Evolutionary conservation across 2,888 invertebrate genomes (phyloP).

Genomic region (Lithophane ornitopus): DNA sequence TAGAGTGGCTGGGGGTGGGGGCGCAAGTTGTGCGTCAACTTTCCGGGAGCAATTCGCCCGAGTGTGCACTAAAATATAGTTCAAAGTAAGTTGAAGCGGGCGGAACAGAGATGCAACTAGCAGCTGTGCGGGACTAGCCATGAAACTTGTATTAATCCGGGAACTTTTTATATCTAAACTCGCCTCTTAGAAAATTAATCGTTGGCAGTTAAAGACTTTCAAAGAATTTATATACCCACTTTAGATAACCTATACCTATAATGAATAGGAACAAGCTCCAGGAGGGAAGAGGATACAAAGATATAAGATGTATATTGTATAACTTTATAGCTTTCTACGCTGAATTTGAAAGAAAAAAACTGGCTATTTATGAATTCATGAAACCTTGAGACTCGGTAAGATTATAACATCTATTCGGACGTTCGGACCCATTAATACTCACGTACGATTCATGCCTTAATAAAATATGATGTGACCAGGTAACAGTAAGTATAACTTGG

Average conservation of each 20-base stretch:
- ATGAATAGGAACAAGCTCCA: not conserved
- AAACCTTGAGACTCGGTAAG: not conserved
- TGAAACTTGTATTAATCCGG: constrained; percentile 71
- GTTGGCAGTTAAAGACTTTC: not conserved
- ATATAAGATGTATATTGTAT: not conserved
- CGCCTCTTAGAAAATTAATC: constrained; percentile 51
- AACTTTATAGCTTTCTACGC: not conserved
- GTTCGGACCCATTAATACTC: not conserved
- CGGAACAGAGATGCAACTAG: constrained; percentile 71
- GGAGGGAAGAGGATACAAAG: too few species aligned
- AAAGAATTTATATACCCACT: not conserved
- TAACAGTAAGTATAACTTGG: constrained; percentile 25
- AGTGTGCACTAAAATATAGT: constrained; percentile 83
- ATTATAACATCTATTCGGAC: not conserved
- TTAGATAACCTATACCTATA: not conserved
- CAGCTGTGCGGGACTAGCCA: constrained; percentile 70
- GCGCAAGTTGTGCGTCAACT: constrained; percentile 75
- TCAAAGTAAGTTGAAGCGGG: constrained; percentile 78
- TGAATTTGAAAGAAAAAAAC: not conserved
- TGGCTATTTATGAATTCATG: not conserved
- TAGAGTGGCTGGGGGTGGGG: constrained; percentile 62
- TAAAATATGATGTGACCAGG: constrained; percentile 8
- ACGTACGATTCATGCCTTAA: not conserved
- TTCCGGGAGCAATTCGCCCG: constrained; percentile 76
- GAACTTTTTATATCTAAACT: constrained; percentile 61